Base-by-base conservation (phyloP, 2,888 invertebrate species). In the Mythimna lalbum region DNA sequence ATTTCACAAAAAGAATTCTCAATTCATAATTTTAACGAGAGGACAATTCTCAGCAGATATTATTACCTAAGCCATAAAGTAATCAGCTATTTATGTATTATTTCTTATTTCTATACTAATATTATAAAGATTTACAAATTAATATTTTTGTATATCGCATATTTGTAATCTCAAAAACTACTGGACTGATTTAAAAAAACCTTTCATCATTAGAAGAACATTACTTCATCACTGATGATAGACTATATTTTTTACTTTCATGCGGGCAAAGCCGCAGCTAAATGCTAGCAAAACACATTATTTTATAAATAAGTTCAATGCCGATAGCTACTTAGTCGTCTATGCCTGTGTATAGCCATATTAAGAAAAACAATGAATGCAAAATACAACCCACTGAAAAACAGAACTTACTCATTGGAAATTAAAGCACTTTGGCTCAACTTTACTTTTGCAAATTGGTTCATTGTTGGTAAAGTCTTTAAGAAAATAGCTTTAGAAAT, bases 371-470 rank as follows among this genome's bases (percentile, higher is more conserved):
- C 36, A 63, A 50, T 36, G 36, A 19, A 61, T n/a, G 36, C 23
- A n/a, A 52, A 47, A 47, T 70, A 33, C 19, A 39, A 36, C 27
- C 27, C 63, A 63, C 21, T n/a, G 23, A 55, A 36, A 36, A 50
- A 50, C 4, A 2, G 1, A 43, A 39, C 56, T 64, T n/a, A 63
- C 36, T 64, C 17, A 27, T 39, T 17, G 17, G 1, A 39, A 72
- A 64, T 52, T n/a, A 31, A 59, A 59, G 21, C 19, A 36, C 4
- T 52, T 31, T 52, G 21, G 10, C 33, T 64, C 2, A 4, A 50
- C 14, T 31, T 59, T 43, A n/a, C 21, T 27, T 39, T 36, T 23
- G 19, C 21, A 72, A 63, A 72, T 72, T 33, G 9, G 10, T 62
- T 72, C n/a, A 1, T 52, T 59, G 12, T 36, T 36, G 14, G 10